Percentiles rank a stretch among this genome's conserved stretches.
Conservation (phyloP, 1,140 invertebrate species). For the Bombus pascuorum region DNA sequence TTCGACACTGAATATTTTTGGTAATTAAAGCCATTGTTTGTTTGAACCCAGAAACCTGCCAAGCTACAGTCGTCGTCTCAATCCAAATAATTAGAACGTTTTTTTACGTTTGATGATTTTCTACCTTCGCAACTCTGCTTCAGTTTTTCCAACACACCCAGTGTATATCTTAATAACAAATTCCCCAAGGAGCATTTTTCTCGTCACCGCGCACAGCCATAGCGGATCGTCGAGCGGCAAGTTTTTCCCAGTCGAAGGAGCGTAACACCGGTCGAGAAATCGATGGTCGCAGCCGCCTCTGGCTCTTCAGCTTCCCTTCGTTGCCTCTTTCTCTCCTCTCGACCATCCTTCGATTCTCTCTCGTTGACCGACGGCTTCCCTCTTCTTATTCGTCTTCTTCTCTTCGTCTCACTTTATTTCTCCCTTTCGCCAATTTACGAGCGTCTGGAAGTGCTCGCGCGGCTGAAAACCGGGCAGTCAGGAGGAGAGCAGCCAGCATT, state of each 20-base stretch:
- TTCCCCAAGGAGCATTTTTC: constrained; percentile 14
- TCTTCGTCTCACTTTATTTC: constrained; percentile 1
- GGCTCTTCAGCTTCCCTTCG: constrained; percentile 26
- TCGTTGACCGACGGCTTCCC: constrained; percentile 22
- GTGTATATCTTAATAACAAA: background rate
- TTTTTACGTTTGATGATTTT: too few relatives aligned
- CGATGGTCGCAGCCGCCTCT: constrained; percentile 57
- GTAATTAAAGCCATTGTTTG: too few relatives aligned
- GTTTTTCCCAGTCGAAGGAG: constrained; percentile 60
- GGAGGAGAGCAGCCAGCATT: background rate
- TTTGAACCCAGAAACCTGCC: too few relatives aligned
- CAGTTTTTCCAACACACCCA: background rate
- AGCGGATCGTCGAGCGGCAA: constrained; percentile 45
- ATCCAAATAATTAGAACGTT: background rate
- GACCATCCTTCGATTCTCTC: constrained; percentile 33
- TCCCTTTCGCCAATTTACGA: constrained; percentile 63
- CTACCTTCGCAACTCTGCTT: too few relatives aligned
- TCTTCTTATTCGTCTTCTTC: constrained; percentile 41
- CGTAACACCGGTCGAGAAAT: constrained; percentile 71
- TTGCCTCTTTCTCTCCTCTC: constrained; percentile 44
- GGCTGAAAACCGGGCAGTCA: constrained; percentile 58
- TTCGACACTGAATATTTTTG: too few relatives aligned
- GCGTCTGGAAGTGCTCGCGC: constrained; percentile 55
- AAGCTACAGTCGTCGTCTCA: too few relatives aligned
- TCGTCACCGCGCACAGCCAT: constrained; percentile 16